These are phyloP conservation scores for Glareola pratincola DNA, from an alignment of 2,113 vertebrate genomes.

Conservation along the genomic window DNA sequence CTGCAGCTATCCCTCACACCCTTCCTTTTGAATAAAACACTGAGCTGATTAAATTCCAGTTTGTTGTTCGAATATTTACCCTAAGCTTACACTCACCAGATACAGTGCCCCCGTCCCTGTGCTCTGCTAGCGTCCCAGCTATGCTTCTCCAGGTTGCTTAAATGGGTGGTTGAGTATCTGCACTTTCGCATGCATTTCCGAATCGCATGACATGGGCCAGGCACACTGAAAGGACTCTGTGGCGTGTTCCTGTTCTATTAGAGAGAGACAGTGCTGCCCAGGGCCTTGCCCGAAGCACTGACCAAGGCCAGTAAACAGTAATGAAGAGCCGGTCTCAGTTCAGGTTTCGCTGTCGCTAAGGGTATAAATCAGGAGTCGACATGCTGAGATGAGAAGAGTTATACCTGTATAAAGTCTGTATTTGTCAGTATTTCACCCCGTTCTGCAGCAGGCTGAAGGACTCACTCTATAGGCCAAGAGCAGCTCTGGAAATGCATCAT, in stretches of 20 bases:
- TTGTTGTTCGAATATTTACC: slow-evolving; percentile 58
- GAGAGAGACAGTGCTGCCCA: not conserved
- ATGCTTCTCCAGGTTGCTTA: slow-evolving; percentile 18
- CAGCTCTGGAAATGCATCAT: not conserved
- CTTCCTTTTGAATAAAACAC: slow-evolving; percentile 22
- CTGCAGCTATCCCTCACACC: not conserved
- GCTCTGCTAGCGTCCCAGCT: not conserved
- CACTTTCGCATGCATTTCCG: not conserved
- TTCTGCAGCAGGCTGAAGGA: not conserved
- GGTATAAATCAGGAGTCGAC: not conserved
- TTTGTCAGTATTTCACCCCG: not conserved
- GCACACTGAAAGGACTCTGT: not conserved
- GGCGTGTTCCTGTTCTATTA: not conserved
- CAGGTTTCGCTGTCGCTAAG: not conserved
- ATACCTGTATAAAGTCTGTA: not conserved
- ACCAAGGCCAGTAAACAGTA: not conserved
- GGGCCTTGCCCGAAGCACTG: not conserved
- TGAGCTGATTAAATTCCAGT: slow-evolving; percentile 5
- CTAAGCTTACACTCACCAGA: slow-evolving; percentile 15
- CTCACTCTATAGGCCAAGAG: not conserved
- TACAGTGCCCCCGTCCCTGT: not conserved
- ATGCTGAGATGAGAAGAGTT: not conserved
- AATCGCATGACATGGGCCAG: not conserved
- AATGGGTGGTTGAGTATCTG: not conserved
- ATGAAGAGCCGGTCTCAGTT: not conserved